These are phyloP conservation scores for Aphelenchoides avenae DNA, from an alignment of 1,140 invertebrate genomes.

Conservation along the genomic window DNA sequence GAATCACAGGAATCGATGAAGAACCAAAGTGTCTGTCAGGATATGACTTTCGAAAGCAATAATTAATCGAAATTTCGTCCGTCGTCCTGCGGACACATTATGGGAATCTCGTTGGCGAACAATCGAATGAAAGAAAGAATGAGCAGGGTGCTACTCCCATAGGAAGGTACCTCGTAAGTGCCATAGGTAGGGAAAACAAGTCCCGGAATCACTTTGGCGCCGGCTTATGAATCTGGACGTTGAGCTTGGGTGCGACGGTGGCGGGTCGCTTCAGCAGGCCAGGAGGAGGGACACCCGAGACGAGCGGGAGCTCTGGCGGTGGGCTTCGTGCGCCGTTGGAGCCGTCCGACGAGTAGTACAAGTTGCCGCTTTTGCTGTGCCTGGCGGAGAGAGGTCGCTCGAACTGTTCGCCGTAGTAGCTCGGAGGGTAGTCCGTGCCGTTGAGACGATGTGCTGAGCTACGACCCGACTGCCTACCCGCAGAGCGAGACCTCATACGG, in stretches of 20 bases:
- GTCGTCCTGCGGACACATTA: too few species aligned
- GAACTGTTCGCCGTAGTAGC: background rate
- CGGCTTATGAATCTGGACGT: constrained; percentile 21
- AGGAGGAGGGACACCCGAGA: constrained; percentile 17
- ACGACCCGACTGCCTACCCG: constrained; percentile 15
- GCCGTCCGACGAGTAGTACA: constrained; percentile 5
- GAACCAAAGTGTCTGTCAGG: too few species aligned
- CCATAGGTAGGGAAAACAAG: too few species aligned
- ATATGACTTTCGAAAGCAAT: too few species aligned
- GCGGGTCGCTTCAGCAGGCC: constrained; percentile 6
- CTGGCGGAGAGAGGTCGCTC: constrained; percentile 7
- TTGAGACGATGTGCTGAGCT: constrained; percentile 4
- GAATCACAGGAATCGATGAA: too few species aligned
- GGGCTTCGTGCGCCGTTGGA: constrained; percentile 17
- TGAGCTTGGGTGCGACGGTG: constrained; percentile 9
- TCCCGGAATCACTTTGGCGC: constrained; percentile 7
- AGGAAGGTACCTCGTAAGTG: too few species aligned
- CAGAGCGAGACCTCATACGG: constrained; percentile 19
- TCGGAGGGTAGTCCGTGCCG: constrained; percentile 1
- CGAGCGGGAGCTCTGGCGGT: constrained; percentile 17
- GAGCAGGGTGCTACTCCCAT: too few species aligned
- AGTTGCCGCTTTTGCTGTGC: constrained; percentile 3
- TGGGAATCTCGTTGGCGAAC: too few species aligned
- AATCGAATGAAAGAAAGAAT: too few species aligned
- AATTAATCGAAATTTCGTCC: too few species aligned